Evolutionary conservation across 2,888 invertebrate genomes (phyloP).

Genomic region (Zygothrica quintamaculata): DNA sequence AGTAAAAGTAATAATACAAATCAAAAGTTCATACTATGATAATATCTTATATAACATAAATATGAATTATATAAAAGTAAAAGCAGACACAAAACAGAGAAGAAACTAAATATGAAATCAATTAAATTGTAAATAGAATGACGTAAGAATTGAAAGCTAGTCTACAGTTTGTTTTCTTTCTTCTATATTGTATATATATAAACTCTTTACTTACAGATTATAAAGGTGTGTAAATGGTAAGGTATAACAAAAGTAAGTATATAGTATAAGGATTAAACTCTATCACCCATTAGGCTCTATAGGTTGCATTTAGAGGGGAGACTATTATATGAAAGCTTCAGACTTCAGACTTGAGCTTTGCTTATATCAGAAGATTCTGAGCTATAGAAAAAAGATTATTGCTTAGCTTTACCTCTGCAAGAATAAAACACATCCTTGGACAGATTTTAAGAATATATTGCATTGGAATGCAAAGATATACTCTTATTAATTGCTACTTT

Average conservation of each 20-base stretch:
- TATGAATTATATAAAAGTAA: constrained; percentile 24
- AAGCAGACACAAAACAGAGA: constrained; percentile 21
- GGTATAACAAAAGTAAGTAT: background rate
- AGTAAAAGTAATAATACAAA: constrained; percentile 28
- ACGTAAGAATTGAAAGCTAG: constrained; percentile 69
- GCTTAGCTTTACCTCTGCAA: no score
- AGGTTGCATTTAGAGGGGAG: no score
- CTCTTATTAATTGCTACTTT: no score
- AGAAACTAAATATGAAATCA: constrained; percentile 41
- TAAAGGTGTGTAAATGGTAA: constrained; percentile 24
- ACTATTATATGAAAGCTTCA: no score
- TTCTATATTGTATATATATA: background rate
- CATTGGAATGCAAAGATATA: no score
- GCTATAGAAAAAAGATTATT: no score
- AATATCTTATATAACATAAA: constrained; percentile 4
- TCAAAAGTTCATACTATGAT: constrained; percentile 33
- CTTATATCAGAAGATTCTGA: no score
- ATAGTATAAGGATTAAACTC: no score
- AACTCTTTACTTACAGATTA: background rate
- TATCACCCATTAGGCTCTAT: no score
- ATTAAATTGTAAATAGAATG: constrained; percentile 58
- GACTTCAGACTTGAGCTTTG: no score
- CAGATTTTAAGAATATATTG: no score
- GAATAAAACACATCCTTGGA: no score
- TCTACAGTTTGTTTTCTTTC: constrained; percentile 20